Evolutionary conservation across 2,888 invertebrate species (phyloP), one percentile per base, ranked within the genome.

Genomic region (Conistra vaccinii): DNA sequence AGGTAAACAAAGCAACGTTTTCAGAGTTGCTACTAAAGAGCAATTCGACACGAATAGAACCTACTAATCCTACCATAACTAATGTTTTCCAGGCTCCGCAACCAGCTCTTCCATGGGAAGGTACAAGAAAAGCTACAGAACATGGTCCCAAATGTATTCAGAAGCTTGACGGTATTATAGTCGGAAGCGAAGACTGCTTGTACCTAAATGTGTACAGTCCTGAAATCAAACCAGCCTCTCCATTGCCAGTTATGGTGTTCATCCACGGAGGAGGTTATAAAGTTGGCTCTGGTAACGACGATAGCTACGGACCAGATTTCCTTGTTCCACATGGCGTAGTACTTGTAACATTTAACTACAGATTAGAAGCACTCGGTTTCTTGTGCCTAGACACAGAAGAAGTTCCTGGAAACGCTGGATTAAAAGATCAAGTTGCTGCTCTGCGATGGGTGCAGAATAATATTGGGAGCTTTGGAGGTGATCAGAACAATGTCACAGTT

Each of bases 121-220:
- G 91, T 6, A 81, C 90, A 2, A 85, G 87, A n/a, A 84, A 89
- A 68, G 92, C 93, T 0, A 88, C 84, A 29, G 75, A 85, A 39
- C 91, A 92, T 32, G 92, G 92, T 12, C 81, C 88, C 0, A 79
- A 84, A 5, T 92, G 93, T 65, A 87, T 89, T 42, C 93, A 93
- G 71, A 67, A 75, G 10, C 45, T 81, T 91, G 55, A 55, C 14
- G 26, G 26, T 14, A 14, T 55, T 55, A 26, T 6, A 26, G 2
- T 55, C 6, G 93, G 93, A 3, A 88, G 70, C 58, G 93, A 93
- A 80, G 92, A 93, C 76, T 94, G 93, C 57, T 84, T 93, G 5
- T 91, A 88, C 51, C 84, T 93, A 0, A 93, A 94, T 76, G 92
- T 94, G 1, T 93, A 93, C 69, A 89, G 92, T 5, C 90, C 91